Conservation (phyloP, 2,888 invertebrate species). For the Candidula unifasciata region DNA sequence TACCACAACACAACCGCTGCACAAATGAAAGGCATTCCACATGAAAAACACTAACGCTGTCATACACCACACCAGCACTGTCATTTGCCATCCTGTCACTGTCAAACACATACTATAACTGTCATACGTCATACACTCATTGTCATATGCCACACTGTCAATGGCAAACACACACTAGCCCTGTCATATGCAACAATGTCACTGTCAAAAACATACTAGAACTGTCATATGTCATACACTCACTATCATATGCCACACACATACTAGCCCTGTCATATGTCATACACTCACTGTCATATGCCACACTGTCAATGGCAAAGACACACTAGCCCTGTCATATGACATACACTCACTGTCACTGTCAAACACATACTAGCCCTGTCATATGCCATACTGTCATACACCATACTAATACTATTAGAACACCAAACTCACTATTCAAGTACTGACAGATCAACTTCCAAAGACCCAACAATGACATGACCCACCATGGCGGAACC, state of each 20-base stretch:
- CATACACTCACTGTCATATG: not conserved
- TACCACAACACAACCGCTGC: too few relatives aligned
- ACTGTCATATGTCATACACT: not conserved
- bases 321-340: too few relatives aligned
- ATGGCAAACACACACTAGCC: not conserved
- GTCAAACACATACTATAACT: conserved; percentile 3
- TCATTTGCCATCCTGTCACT: not conserved
- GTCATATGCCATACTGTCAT: not conserved
- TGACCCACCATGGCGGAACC: conserved; percentile 68
- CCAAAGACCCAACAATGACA: not conserved
- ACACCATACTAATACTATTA: not conserved
- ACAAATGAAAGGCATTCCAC: too few relatives aligned
- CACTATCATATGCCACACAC: conserved; percentile 13
- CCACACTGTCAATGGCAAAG: not conserved
- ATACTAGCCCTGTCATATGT: not conserved
- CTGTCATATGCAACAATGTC: too few relatives aligned
- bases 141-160: not conserved
- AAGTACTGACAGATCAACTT: not conserved
- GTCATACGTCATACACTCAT: not conserved
- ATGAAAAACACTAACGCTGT: not conserved
- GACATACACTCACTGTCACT: too few relatives aligned
- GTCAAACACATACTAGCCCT: too few relatives aligned
- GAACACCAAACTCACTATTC: not conserved
- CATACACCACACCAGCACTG: not conserved
- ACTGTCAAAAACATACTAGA: too few relatives aligned